Evolutionary conservation across 2,888 invertebrate species (phyloP).

Genomic region (Embidobia sp.): DNA sequence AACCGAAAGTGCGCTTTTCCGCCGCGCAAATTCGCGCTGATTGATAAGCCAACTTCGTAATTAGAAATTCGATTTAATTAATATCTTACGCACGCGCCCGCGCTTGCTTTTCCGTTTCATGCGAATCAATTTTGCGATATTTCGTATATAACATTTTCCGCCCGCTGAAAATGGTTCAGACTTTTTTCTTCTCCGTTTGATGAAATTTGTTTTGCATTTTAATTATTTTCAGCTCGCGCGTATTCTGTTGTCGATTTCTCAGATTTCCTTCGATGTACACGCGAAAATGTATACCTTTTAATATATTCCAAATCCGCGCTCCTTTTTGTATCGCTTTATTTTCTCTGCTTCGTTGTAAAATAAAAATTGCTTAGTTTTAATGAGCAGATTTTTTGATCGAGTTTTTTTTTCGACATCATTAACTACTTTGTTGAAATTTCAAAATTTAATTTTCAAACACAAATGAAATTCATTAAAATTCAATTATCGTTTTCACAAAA

Average conservation of each 20-base stretch:
- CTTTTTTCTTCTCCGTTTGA: background rate
- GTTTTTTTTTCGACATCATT: too few species aligned
- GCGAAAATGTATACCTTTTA: too few species aligned
- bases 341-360: too few species aligned
- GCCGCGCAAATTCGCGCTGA: slow-evolving; percentile 31
- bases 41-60: slow-evolving; percentile 45
- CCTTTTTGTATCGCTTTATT: too few species aligned
- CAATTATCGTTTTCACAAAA: too few species aligned
- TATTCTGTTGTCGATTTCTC: background rate
- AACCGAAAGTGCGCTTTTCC: slow-evolving; percentile 38
- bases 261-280: background rate
- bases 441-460: too few species aligned
- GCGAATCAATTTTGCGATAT: slow-evolving; percentile 32
- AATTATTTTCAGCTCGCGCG: background rate
- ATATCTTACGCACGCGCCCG: slow-evolving; percentile 21
- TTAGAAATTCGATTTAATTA: slow-evolving; percentile 47
- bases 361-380: too few species aligned
- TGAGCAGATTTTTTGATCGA: too few species aligned
- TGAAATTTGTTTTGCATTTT: slow-evolving; percentile 16
- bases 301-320: too few species aligned
- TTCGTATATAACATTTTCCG: slow-evolving; percentile 11
- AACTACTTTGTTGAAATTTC: too few species aligned
- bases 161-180: slow-evolving; percentile 10
- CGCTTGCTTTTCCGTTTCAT: too few species aligned
- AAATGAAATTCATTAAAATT: too few species aligned